These are phyloP conservation scores for Etia nguti DNA, from an alignment of 2,113 vertebrate genomes.

Conservation along the genomic window DNA sequence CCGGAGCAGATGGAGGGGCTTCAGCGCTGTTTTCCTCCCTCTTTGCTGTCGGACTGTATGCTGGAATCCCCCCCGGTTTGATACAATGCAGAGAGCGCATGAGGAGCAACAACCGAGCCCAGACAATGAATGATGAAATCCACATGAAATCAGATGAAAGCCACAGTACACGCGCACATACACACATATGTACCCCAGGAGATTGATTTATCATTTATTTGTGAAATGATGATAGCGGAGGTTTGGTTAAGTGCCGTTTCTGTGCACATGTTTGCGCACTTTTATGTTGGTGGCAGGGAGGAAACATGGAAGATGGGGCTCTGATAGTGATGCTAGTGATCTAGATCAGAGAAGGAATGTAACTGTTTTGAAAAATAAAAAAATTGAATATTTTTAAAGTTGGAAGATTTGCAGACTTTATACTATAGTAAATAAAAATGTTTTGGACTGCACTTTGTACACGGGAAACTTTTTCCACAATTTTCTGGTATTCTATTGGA, in stretches of 20 bases:
- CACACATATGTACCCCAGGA: background rate
- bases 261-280: background rate
- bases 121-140: conserved; percentile 70
- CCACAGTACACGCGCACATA: conserved; percentile 5
- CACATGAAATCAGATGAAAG: conserved; percentile 66
- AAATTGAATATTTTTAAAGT: background rate
- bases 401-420: background rate
- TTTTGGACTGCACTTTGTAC: background rate
- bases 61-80: conserved; percentile 54
- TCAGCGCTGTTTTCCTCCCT: conserved; percentile 27
- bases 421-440: background rate
- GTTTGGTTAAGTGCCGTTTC: conserved; percentile 5
- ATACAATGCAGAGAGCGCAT: conserved; percentile 13
- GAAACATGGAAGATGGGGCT: background rate
- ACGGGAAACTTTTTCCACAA: background rate
- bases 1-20: conserved; percentile 59
- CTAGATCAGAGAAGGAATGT: background rate
- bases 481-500: background rate
- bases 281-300: background rate
- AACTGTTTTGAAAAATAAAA: background rate
- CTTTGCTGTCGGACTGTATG: conserved; percentile 38
- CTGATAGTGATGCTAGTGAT: background rate
- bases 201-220: conserved; percentile 60
- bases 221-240: conserved; percentile 27
- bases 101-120: conserved; percentile 27